These are phyloP conservation scores for Nyctereutes procyonoides DNA, from an alignment of 2,113 vertebrate genomes.

Conservation along the genomic window DNA sequence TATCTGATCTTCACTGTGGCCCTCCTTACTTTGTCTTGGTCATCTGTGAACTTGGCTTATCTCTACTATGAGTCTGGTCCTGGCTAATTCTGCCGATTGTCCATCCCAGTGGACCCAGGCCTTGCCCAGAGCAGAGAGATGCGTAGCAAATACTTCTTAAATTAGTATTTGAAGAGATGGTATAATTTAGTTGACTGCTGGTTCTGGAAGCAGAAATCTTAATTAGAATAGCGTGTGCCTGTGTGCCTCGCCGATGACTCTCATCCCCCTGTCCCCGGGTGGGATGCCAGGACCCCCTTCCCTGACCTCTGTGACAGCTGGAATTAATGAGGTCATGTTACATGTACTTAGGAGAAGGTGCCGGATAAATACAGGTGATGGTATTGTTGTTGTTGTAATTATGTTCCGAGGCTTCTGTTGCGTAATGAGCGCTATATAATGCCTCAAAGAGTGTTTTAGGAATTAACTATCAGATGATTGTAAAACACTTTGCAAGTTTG, in stretches of 20 bases:
- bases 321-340: constrained; percentile 19
- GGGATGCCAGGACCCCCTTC: neutral
- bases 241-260: neutral
- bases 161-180: constrained; percentile 34
- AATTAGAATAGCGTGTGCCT: constrained; percentile 45
- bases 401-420: constrained; percentile 17
- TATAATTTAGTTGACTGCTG: constrained; percentile 40
- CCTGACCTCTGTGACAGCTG: neutral
- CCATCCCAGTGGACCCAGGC: neutral
- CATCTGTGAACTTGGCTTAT: neutral
- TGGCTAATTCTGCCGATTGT: neutral
- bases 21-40: neutral
- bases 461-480: neutral
- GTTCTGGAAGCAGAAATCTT: constrained; percentile 47
- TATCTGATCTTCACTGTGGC: neutral
- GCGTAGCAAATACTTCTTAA: constrained; percentile 38
- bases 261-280: neutral
- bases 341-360: neutral
- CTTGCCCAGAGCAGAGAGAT: neutral
- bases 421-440: neutral
- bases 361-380: neutral
- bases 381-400: constrained; percentile 35
- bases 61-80: neutral
- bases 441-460: constrained; percentile 46
- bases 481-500: neutral